Base-by-base conservation (phyloP, 1,140 invertebrate species). In the Kradibia gibbosae region DNA sequence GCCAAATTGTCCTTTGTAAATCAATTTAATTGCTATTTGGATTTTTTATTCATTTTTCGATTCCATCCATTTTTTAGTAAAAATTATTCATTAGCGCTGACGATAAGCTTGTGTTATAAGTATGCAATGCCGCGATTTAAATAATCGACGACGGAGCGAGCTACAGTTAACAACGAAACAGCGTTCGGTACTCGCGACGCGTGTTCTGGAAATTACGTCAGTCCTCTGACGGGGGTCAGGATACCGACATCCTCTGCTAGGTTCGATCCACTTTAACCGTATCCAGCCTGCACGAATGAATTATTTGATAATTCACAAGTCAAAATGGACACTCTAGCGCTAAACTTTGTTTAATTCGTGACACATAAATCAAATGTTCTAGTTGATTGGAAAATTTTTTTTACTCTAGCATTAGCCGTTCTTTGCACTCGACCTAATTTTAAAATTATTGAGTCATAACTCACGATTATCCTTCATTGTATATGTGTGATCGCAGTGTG, bases 401-500 rank as follows among this genome's bases (percentile, higher is more conserved):
- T 17, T 20, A 25, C 60, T 31, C 60, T 3, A 17, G n/a, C 13
- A 28, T 36, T 36, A 36, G n/a, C 3, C 42, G 70, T 67, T 67
- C 39, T 67, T 22, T 67, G 22, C 48, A 53, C 48, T 60, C 73
- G 73, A 42, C 55, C 22, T 76, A 76, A 76, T 20, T 76, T 76
- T 36, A 57, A 57, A 76, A 48, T 17, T 8, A 62, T 62, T 25
- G 39, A 62, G 7, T 25, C 57, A 15, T 1, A 11, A 8, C 50
- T 36, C 8, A 39, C 11, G 31, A 11, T 75, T 70, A 36, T 22
- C 7, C 25, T 70, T 34, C 53, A 28, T n/a, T 25, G 22, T 45
- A n/a, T 60, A 77, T 45, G 67, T 45, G 42, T 65, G 42, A 0
- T 7, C 57, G 45, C 20, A 11, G 36, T 13, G 25, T 1, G 39